Evolutionary conservation across 2,113 vertebrate species (phyloP).

Genomic region (Tragelaphus buxtoni): DNA sequence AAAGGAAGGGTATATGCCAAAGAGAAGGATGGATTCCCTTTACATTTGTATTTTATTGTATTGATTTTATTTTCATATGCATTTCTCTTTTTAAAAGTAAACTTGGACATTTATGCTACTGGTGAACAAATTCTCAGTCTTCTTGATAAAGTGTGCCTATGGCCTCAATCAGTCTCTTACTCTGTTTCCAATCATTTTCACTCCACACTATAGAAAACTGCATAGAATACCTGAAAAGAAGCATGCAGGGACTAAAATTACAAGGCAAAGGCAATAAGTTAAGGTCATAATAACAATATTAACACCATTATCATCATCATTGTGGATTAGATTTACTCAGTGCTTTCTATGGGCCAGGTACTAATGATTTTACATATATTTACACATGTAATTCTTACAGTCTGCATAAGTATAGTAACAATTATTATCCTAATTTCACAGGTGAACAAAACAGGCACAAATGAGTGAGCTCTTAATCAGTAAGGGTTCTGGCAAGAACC

Average conservation of each 20-base stretch:
- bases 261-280: background rate
- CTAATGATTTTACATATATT: background rate
- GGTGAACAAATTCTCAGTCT: background rate
- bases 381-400: background rate
- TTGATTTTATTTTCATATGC: background rate
- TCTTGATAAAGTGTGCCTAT: background rate
- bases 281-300: background rate
- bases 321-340: background rate
- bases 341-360: background rate
- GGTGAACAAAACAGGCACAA: background rate
- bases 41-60: conserved; percentile 12
- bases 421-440: background rate
- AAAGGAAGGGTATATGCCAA: background rate
- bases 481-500: background rate
- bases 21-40: background rate
- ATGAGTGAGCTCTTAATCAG: background rate
- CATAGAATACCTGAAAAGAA: background rate
- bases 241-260: background rate
- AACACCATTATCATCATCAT: background rate
- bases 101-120: background rate
- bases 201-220: background rate
- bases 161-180: background rate
- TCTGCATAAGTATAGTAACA: background rate
- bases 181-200: background rate
- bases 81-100: background rate